Evolutionary conservation across 2,888 invertebrate species (phyloP), one percentile per base, ranked within the genome.

Genomic region (Merodon equestris): DNA sequence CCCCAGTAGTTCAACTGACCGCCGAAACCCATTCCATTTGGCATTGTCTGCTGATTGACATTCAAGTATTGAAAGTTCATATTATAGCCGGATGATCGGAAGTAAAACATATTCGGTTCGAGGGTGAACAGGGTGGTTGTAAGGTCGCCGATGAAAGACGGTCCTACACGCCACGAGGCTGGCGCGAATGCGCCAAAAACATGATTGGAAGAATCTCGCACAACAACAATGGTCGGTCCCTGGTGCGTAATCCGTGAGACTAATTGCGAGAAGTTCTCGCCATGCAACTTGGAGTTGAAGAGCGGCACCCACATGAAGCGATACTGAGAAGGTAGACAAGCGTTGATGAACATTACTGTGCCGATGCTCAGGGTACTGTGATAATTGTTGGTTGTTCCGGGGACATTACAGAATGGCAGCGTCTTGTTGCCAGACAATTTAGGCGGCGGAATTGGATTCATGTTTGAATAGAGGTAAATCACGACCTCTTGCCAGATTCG

Each of bases 1-100:
- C 95, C 96, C 85, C 95, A 96, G 88, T 95, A 96, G 68, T 93
- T 91, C 82, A 95, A 91, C 88, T 96, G 95, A 0, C 97, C 97
- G 10, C 97, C 97, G 93, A 97, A 94, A 61, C 95, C 92, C 89
- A 97, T 86, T 81, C 97, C 97, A 89, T 97, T 97, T 0, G 96
- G 96, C 90, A 97, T 90, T 0, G 96, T 96, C 88, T 96, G 94
- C 81, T 96, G 96, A 82, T 96, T 93, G 68, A 93, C 90, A 89
- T 97, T 97, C 75, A 97, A 90, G 86, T 97, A 97, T 89, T 96
- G 95, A 86, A 92, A 97, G 86, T 97, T 95, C 72, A 93, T 91
- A 88, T 97, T 97, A 87, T 93, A 95, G 0, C 92, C 92, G 0
- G 95, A 94, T 0, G 95, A 90, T 0, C 91, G 90, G 86, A 93